These are phyloP conservation scores for Cryptocheilus praepositus DNA, from an alignment of 2,888 invertebrate genomes.

Conservation along the genomic window DNA sequence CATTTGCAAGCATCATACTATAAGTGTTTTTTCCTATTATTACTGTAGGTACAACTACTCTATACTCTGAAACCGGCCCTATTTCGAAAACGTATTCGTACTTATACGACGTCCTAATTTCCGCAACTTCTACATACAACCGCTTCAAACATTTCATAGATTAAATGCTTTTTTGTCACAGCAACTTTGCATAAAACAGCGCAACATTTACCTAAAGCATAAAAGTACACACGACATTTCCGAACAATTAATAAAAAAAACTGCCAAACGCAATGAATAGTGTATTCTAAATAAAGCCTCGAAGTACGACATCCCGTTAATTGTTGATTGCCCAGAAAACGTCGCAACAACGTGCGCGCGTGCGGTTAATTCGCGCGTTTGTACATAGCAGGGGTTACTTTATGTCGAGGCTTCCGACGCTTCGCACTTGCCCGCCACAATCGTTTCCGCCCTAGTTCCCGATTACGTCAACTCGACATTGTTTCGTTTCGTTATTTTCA, in stretches of 20 bases:
- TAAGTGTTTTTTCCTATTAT: too few species aligned
- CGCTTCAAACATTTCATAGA: too few species aligned
- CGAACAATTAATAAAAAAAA: too few species aligned
- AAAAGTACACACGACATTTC: too few species aligned
- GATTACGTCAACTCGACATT: slow-evolving; percentile 72
- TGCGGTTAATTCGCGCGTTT: slow-evolving; percentile 43
- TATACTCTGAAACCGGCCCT: slow-evolving; percentile 55
- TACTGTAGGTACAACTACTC: too few species aligned
- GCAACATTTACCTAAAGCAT: too few species aligned
- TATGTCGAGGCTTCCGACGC: slow-evolving; percentile 68
- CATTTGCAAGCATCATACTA: too few species aligned
- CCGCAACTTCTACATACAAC: not conserved
- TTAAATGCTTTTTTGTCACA: too few species aligned
- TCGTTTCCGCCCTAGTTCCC: slow-evolving; percentile 74
- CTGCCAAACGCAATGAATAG: too few species aligned
- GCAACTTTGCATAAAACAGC: too few species aligned
- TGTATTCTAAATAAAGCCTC: too few species aligned
- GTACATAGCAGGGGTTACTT: slow-evolving; percentile 38
- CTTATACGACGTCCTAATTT: slow-evolving; percentile 30
- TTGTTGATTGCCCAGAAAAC: slow-evolving; percentile 7
- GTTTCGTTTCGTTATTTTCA: slow-evolving; percentile 74
- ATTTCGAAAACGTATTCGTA: slow-evolving; percentile 37
- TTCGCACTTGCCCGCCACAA: slow-evolving; percentile 73
- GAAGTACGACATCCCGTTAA: not conserved
- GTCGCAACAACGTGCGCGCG: slow-evolving; percentile 39